Evolutionary conservation across 2,113 vertebrate genomes (phyloP).

Genomic region (Naja naja): DNA sequence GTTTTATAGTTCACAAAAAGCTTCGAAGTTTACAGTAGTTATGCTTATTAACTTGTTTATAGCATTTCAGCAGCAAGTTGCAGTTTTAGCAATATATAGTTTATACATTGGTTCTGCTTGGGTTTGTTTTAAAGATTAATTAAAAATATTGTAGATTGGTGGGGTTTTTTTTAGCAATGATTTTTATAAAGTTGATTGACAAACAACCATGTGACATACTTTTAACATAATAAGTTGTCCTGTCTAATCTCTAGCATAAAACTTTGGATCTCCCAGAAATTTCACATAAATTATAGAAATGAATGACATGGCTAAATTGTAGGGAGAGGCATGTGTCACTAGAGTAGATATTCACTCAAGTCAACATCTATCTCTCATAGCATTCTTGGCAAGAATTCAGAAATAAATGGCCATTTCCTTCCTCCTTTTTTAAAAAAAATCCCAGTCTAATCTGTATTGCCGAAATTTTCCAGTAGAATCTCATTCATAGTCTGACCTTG

Average conservation of each 20-base stretch:
- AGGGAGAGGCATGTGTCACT: too few species aligned
- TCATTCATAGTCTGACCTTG: not conserved
- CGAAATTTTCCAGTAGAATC: not conserved
- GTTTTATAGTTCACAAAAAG: not conserved
- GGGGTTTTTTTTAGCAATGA: not conserved
- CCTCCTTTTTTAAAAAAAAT: not conserved
- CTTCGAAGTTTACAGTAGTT: not conserved
- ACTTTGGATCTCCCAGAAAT: not conserved
- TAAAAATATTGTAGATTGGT: not conserved
- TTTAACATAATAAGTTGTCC: not conserved
- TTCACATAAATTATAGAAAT: not conserved
- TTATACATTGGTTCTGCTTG: not conserved
- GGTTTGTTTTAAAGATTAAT: not conserved
- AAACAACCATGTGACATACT: not conserved
- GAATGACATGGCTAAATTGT: not conserved
- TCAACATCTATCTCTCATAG: not conserved
- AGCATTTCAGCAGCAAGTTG: not conserved
- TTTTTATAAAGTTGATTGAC: not conserved
- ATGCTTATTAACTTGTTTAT: not conserved
- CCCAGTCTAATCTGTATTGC: not conserved
- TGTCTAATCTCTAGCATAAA: not conserved
- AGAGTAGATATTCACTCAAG: not conserved
- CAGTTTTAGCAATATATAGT: not conserved
- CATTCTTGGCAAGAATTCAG: not conserved
- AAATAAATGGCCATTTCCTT: not conserved